These are phyloP conservation scores for Rhinoraja longicauda DNA, from an alignment of 2,797 vertebrate genomes.

Conservation along the genomic window DNA sequence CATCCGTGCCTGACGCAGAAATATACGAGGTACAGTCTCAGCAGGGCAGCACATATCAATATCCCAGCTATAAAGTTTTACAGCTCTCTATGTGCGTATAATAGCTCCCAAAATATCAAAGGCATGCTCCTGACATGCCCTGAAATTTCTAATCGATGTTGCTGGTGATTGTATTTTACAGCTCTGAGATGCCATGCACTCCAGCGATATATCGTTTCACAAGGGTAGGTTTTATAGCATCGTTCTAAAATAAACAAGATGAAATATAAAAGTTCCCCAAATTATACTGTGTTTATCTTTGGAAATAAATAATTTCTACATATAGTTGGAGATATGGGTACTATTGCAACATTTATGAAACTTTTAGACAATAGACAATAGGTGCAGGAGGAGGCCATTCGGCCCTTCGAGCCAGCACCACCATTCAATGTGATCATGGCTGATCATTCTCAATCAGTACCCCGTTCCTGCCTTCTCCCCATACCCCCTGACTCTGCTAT, in stretches of 20 bases:
- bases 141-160: background rate
- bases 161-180: background rate
- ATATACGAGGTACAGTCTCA: background rate
- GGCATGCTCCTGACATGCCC: no score
- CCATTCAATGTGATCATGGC: no score
- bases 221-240: background rate
- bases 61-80: background rate
- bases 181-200: background rate
- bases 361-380: no score
- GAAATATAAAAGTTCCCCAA: no score
- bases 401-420: no score
- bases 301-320: background rate
- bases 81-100: background rate
- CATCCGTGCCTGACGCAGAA: background rate
- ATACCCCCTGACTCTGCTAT: no score
- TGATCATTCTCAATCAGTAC: no score
- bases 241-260: background rate
- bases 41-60: background rate
- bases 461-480: no score
- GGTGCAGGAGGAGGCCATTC: no score
- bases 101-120: conserved; percentile 6
- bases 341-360: no score
- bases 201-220: background rate
- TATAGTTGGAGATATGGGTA: background rate
- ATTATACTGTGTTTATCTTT: background rate